Evolutionary conservation across 2,113 vertebrate genomes (phyloP).

Genomic region (Rafetus swinhoei): DNA sequence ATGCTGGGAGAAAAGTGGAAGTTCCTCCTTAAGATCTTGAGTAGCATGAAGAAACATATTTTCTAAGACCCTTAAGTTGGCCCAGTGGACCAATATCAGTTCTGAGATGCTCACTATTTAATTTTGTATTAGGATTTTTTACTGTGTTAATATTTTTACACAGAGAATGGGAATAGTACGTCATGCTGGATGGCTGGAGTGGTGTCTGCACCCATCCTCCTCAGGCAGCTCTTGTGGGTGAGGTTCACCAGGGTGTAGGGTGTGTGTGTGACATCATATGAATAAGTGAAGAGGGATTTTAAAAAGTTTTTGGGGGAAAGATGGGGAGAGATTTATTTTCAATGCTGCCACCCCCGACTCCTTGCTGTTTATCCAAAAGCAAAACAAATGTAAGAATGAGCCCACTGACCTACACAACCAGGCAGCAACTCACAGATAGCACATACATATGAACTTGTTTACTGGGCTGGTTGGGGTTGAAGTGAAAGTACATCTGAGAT

Average conservation of each 20-base stretch:
- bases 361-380: neutral
- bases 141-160: constrained; percentile 57
- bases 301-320: constrained; percentile 33
- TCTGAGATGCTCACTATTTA: constrained; percentile 52
- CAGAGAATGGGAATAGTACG: constrained; percentile 57
- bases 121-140: neutral
- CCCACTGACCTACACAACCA: constrained; percentile 15
- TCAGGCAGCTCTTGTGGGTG: constrained; percentile 7
- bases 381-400: constrained; percentile 56
- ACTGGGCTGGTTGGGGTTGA: neutral
- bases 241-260: constrained; percentile 17
- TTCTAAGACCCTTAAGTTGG: constrained; percentile 39
- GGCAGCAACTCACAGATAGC: constrained; percentile 45
- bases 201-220: constrained; percentile 48
- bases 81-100: constrained; percentile 2
- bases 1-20: neutral
- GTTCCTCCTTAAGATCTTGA: constrained; percentile 47
- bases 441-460: neutral
- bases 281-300: constrained; percentile 45
- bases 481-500: neutral
- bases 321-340: constrained; percentile 47
- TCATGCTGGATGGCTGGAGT: neutral
- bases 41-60: neutral
- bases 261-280: constrained; percentile 22
- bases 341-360: constrained; percentile 1